Evolutionary conservation across 2,113 vertebrate species (phyloP), one percentile per base, ranked within the genome.

Genomic region (Labeo rohita): DNA sequence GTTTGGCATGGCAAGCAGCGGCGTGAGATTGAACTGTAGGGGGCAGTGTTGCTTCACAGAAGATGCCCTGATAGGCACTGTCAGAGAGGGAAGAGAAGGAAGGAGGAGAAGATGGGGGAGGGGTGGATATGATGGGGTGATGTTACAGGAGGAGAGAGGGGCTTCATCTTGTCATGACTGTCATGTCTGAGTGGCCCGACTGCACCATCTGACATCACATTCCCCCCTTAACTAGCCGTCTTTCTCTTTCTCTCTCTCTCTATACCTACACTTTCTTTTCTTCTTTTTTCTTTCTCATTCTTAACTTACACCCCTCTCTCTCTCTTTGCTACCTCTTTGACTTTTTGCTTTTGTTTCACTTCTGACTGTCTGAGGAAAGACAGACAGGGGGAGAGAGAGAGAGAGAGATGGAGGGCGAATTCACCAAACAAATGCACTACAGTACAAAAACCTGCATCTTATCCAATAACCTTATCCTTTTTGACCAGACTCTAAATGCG

Each of bases 131-230:
- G 81, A 84, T 70, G 63, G 73, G 52, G 52, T 86, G 85, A 81
- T 82, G 79, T 50, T 74, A 50, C 77, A 87, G 79, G 73, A 63
- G 54, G 12, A 76, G 21, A 50, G 45, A 86, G 85, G n/a, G 66
- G 83, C 79, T 87, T 70, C 56, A 79, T 84, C 74, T 84, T 66
- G 23, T 65, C 84, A 79, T 78, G 72, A 84, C 87, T 90, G 66
- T 89, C 89, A 89, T 87, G 80, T 90, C 66, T 89, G 65, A 63
- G 74, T 79, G 86, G 81, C 86, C 81, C 66, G 52, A 79, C 74
- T 28, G 49, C 81, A 84, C 74, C 76, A 72, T 73, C 66, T 65
- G 81, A 84, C 86, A 84, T 89, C 75, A 87, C 65, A 54, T 13
- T 84, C 80, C 10, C 80, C 39, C 52, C 15, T 43, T 72, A 80